A percentile compares a stretch with the other conserved stretches of the same genome.
These are phyloP conservation scores for Drosophila micromelanica DNA, from an alignment of 1,140 invertebrate genomes.

Conservation along the genomic window DNA sequence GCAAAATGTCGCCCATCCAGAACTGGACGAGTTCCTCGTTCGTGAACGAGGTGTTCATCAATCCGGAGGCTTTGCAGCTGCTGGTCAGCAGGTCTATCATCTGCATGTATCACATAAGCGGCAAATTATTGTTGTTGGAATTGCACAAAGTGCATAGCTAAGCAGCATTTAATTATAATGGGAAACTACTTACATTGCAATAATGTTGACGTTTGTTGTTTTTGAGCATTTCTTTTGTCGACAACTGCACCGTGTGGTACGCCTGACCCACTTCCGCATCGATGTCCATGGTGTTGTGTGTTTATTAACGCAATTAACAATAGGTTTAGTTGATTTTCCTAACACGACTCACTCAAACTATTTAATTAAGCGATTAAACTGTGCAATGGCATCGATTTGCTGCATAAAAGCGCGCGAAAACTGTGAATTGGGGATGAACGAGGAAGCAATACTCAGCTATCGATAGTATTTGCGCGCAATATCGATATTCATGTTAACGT, in stretches of 20 bases:
- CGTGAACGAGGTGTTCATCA: slow-evolving; percentile 54
- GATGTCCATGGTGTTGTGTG: slow-evolving; percentile 58
- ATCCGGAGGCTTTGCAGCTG: slow-evolving; percentile 73
- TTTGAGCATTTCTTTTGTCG: slow-evolving; percentile 78
- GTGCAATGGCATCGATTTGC: slow-evolving; percentile 20
- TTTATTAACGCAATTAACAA: not conserved
- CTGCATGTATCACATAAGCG: slow-evolving; percentile 27
- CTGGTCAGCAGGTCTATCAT: slow-evolving; percentile 74
- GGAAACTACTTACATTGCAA: slow-evolving; percentile 70
- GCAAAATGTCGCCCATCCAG: slow-evolving; percentile 75
- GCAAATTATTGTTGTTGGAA: not conserved
- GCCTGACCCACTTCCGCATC: slow-evolving; percentile 65
- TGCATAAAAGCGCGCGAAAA: slow-evolving; percentile 65
- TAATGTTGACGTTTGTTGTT: slow-evolving; percentile 76
- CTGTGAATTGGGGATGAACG: slow-evolving; percentile 22
- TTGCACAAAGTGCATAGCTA: slow-evolving; percentile 13
- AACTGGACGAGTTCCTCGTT: slow-evolving; percentile 75
- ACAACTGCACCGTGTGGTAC: slow-evolving; percentile 77
- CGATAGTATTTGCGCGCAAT: not conserved
- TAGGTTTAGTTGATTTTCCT: slow-evolving; percentile 10
- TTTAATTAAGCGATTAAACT: slow-evolving; percentile 18
- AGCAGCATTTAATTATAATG: not conserved
- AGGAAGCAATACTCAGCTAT: not conserved
- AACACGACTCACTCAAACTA: slow-evolving; percentile 7
- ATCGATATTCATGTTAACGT: slow-evolving; percentile 6